phyloP scores from a whole-genome alignment of 1,140 invertebrate genomes.

The Holotrichia oblita region DNA sequence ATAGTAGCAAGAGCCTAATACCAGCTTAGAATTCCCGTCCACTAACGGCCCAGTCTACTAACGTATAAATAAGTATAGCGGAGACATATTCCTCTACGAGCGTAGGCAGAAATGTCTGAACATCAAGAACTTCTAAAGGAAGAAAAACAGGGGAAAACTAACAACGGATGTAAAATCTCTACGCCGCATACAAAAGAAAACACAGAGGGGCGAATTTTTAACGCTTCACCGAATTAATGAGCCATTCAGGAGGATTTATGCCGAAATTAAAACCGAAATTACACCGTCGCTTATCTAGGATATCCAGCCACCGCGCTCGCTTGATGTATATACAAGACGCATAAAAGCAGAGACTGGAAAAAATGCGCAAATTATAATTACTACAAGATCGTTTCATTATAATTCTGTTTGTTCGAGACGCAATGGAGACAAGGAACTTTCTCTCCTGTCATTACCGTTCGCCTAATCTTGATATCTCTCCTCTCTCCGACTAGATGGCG shows the following conservation, averaged over 20 bases:
- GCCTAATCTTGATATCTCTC: not conserved
- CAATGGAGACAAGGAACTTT: not conserved
- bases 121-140: too few species aligned
- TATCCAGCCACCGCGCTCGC: not conserved
- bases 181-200: slow-evolving; percentile 17
- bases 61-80: too few species aligned
- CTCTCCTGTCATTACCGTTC: slow-evolving; percentile 27
- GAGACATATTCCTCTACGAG: too few species aligned
- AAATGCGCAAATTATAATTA: slow-evolving; percentile 32
- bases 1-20: too few species aligned
- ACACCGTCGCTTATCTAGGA: slow-evolving; percentile 30
- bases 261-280: not conserved
- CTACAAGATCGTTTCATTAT: slow-evolving; percentile 26
- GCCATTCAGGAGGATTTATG: slow-evolving; percentile 18
- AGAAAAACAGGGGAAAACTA: too few species aligned
- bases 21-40: too few species aligned
- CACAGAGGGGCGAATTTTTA: not conserved
- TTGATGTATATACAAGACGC: slow-evolving; percentile 8
- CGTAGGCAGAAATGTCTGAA: too few species aligned
- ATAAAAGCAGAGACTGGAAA: not conserved
- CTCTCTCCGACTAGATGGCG: not conserved
- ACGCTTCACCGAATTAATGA: slow-evolving; percentile 33
- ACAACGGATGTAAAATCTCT: slow-evolving; percentile 2
- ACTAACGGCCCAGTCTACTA: too few species aligned
- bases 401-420: slow-evolving; percentile 24